phyloP scores from a whole-genome alignment of 2,888 invertebrate species.

The Sphaerophoria rueppellii region DNA sequence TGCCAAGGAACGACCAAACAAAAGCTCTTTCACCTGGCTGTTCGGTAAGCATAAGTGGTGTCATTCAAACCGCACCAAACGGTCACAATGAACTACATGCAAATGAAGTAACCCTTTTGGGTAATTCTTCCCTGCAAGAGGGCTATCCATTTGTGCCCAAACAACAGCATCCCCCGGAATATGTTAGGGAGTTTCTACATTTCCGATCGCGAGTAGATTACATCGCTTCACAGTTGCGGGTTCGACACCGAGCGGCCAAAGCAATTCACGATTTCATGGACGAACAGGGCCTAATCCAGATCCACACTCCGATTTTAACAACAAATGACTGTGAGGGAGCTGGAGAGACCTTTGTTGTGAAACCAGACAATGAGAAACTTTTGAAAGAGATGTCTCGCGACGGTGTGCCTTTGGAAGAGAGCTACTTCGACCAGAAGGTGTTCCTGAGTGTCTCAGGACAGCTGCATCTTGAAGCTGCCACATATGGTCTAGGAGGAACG shows the following conservation, averaged over 20 bases:
- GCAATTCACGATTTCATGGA: constrained; percentile 89
- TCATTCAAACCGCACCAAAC: constrained; percentile 86
- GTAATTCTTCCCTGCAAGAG: constrained; percentile 82
- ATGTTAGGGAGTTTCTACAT: constrained; percentile 90
- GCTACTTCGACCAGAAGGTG: constrained; percentile 91
- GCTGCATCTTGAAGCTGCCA: constrained; percentile 94
- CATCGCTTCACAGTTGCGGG: constrained; percentile 89
- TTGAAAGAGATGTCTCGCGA: constrained; percentile 87
- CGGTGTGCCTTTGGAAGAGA: constrained; percentile 84
- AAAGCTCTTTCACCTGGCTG: constrained; percentile 77
- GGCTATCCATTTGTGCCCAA: constrained; percentile 92
- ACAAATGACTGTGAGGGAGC: constrained; percentile 99
- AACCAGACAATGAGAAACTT: constrained; percentile 86
- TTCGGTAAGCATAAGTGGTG: constrained; percentile 84
- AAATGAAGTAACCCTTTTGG: constrained; percentile 83
- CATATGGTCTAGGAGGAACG: constrained; percentile 91
- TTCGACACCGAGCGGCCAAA: constrained; percentile 88
- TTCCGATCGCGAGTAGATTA: constrained; percentile 89
- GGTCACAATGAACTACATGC: constrained; percentile 88
- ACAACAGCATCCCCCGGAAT: constrained; percentile 89
- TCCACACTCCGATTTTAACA: constrained; percentile 95
- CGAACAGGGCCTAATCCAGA: constrained; percentile 86
- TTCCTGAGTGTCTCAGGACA: constrained; percentile 97
- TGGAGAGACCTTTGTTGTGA: constrained; percentile 93
- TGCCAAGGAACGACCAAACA: constrained; percentile 76